phyloP scores from a whole-genome alignment of 1,140 invertebrate species.

The Papilio xuthus region DNA sequence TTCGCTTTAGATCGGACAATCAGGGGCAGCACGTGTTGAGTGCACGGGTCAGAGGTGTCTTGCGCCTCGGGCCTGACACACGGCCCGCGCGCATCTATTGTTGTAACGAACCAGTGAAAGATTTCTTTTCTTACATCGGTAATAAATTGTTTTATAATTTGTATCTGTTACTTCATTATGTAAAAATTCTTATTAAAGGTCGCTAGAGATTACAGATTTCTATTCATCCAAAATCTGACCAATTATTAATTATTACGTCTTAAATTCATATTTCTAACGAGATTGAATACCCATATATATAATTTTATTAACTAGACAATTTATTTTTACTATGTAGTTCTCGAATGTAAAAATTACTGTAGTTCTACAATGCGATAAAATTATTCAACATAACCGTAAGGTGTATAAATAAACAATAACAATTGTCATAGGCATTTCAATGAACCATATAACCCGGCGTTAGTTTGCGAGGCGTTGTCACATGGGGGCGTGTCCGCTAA shows the following conservation, averaged over 20 bases:
- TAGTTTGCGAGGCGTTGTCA: slow-evolving; percentile 68
- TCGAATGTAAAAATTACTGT: background rate
- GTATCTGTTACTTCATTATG: background rate
- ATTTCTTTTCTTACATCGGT: slow-evolving; percentile 10
- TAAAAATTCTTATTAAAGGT: background rate
- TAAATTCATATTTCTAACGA: too few species aligned
- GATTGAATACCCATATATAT: too few species aligned
- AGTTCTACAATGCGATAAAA: background rate
- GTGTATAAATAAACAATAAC: background rate
- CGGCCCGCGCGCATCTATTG: slow-evolving; percentile 59
- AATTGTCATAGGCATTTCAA: slow-evolving; percentile 23
- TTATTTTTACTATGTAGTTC: too few species aligned
- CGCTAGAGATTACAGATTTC: too few species aligned
- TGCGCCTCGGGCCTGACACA: slow-evolving; percentile 57
- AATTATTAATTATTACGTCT: too few species aligned
- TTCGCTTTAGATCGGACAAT: slow-evolving; percentile 64
- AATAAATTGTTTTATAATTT: slow-evolving; percentile 1
- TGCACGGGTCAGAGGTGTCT: slow-evolving; percentile 63
- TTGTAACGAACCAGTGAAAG: slow-evolving; percentile 57
- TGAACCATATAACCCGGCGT: slow-evolving; percentile 45
- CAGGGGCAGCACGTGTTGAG: slow-evolving; percentile 66
- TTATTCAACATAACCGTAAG: background rate
- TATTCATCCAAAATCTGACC: too few species aligned
- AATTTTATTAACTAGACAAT: too few species aligned
- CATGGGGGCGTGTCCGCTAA: slow-evolving; percentile 72